Conservation (phyloP, 1,140 invertebrate species). For the Acyrthosiphon pisum region DNA sequence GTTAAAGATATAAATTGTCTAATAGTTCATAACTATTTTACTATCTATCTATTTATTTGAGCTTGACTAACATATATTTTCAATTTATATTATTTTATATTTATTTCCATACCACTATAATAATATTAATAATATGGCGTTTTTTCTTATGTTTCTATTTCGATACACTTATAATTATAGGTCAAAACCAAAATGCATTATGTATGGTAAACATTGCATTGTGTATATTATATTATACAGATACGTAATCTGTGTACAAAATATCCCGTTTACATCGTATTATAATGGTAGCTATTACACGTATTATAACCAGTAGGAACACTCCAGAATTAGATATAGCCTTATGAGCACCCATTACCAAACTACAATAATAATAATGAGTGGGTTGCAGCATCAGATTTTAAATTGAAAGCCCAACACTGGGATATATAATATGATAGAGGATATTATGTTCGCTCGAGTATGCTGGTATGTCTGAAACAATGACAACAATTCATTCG, state of each 20-base stretch:
- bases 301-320: not conserved
- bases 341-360: not conserved
- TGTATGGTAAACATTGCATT: not conserved
- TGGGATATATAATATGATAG: conserved; percentile 1
- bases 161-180: not conserved
- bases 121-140: not conserved
- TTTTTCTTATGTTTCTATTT: not conserved
- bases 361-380: conserved; percentile 29
- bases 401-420: conserved; percentile 6
- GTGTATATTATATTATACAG: not conserved
- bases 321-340: not conserved
- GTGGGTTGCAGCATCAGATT: not conserved
- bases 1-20: not conserved
- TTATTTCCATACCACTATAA: not conserved
- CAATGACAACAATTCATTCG: conserved; percentile 42
- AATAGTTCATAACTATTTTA: not conserved
- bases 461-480: conserved; percentile 33
- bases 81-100: not conserved
- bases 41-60: too few relatives aligned
- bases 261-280: not conserved
- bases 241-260: not conserved
- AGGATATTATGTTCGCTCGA: conserved; percentile 31
- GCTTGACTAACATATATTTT: too few relatives aligned
- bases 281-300: conserved; percentile 3
- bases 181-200: not conserved